These are phyloP conservation scores for Rhabdomys dilectus DNA, from an alignment of 2,113 vertebrate species.

Conservation along the genomic window DNA sequence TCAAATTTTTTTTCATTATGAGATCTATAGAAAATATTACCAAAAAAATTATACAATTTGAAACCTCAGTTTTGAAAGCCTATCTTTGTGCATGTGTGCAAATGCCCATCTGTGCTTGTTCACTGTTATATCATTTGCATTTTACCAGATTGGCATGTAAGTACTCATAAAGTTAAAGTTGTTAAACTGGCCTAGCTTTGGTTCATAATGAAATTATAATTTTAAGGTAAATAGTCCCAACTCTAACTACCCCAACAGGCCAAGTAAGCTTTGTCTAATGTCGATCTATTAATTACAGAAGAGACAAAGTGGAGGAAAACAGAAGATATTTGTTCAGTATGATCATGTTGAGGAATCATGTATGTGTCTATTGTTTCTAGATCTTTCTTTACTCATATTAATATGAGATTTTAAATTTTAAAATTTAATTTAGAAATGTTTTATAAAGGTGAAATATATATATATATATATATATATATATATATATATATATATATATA, in stretches of 20 bases:
- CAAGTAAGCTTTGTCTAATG: background rate
- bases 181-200: background rate
- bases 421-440: background rate
- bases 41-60: background rate
- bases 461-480: background rate
- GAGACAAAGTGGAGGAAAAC: too few species aligned
- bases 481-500: background rate
- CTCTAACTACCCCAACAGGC: background rate
- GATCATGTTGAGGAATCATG: background rate
- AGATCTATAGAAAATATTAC: background rate
- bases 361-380: background rate
- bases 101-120: background rate
- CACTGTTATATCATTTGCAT: background rate
- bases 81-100: background rate
- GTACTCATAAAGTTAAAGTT: background rate
- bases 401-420: background rate
- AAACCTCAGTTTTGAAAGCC: background rate
- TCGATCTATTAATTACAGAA: background rate
- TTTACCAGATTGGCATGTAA: background rate
- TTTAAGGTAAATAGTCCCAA: background rate
- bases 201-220: background rate
- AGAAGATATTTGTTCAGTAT: background rate
- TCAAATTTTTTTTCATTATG: background rate
- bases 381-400: background rate
- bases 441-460: background rate